Base-by-base conservation (phyloP, 2,797 vertebrate species). In the Scomberomorus guttatus region DNA sequence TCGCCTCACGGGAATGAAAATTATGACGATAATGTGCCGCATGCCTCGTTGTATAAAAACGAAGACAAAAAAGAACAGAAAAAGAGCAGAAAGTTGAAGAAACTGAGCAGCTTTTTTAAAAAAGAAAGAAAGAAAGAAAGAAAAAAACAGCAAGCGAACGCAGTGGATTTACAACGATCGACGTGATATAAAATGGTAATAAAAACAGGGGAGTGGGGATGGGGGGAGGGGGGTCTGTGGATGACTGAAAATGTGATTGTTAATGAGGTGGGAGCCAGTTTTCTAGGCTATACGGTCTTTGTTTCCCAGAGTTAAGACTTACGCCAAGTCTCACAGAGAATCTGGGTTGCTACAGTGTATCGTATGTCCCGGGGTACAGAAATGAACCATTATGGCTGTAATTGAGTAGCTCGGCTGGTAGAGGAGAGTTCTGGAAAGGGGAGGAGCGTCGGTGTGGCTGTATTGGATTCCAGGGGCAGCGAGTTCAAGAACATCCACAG, bases 191-290 rank as follows among this genome's bases (percentile, higher is more conserved):
- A 88, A 88, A 88, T 54, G 78, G 81, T 82, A 75, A 91, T 93
- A 85, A 90, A 91, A 89, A 82, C 50, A 87, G 72, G 81, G 82
- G 72, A 74, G 71, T 39, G 52, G 57, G 37, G 77, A 25, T 63
- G 58, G 50, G 39, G 71, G 60, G 66, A 7, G 39, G 61, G 51
- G 73, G 80, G 69, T 77, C 61, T 56, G 83, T 39, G 82, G 79
- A 87, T 72, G 88, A 85, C 85, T 92, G 89, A 93, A 92, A 91
- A 88, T 86, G 84, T 79, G 89, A 88, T 90, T 82, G 90, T 89
- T 93, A 92, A 94, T 91, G 92, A 95, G 93, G 87, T 86, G 82
- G 93, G 92, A 92, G 93, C 88, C 86, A 76, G 78, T 90, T 92
- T 93, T 94, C 87, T 82, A 73, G 86, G 90, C 84, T 88, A 24